Percentiles rank a stretch among this genome's conserved stretches.
phyloP scores from a whole-genome alignment of 2,113 vertebrate genomes.

The Struthidea cinerea region DNA sequence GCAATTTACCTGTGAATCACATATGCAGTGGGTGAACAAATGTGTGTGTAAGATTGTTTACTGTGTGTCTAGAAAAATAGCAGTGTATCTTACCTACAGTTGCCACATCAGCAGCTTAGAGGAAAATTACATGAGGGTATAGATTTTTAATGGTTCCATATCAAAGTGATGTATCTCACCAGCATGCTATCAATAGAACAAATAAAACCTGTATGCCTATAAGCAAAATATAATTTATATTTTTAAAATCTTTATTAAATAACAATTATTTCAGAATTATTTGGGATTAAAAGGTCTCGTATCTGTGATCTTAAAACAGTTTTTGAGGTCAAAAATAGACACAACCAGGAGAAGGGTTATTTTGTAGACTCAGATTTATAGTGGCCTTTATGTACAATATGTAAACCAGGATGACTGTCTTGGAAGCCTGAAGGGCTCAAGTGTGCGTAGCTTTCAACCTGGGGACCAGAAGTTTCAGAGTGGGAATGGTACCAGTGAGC shows the following conservation, averaged over 20 bases:
- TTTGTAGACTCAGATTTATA: neutral
- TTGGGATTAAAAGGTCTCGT: neutral
- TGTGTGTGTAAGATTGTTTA: neutral
- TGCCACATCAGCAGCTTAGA: neutral
- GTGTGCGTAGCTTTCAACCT: neutral
- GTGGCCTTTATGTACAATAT: neutral
- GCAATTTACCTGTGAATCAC: neutral
- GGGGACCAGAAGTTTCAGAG: neutral
- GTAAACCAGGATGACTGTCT: neutral
- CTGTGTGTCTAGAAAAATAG: neutral
- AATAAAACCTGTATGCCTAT: neutral
- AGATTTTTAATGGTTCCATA: neutral
- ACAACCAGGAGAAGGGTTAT: neutral
- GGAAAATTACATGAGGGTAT: neutral
- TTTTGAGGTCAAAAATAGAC: neutral
- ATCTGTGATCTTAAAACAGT: neutral
- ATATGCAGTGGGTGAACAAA: neutral
- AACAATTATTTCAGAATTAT: neutral
- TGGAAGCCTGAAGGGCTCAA: neutral
- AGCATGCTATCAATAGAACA: neutral
- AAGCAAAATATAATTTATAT: neutral
- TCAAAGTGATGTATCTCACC: neutral
- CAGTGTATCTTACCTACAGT: neutral
- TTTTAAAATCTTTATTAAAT: neutral
- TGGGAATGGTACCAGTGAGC: neutral